Evolutionary conservation across 2,113 vertebrate species (phyloP).

Genomic region (Ivindomyrus marchei): DNA sequence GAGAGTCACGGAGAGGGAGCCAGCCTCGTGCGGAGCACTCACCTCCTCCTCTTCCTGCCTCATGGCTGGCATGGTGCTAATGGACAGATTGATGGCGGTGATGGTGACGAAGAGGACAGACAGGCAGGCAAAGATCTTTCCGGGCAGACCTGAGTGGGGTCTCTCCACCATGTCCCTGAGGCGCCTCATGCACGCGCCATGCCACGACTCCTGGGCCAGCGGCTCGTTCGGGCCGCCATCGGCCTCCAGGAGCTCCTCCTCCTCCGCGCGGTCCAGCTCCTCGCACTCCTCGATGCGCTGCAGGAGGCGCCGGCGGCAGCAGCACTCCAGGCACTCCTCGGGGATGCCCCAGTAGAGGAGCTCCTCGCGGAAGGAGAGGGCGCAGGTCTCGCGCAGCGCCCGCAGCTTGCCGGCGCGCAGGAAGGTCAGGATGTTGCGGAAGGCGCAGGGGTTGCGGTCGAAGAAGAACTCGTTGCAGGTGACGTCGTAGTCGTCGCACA

Average conservation of each 20-base stretch:
- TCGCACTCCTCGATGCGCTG: constrained; percentile 89
- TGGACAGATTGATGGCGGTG: constrained; percentile 91
- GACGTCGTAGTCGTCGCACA: constrained; percentile 94
- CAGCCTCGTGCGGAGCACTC: constrained; percentile 44
- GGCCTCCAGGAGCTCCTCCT: constrained; percentile 64
- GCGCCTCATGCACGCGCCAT: constrained; percentile 74
- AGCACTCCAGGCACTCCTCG: constrained; percentile 88
- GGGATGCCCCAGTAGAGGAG: constrained; percentile 95
- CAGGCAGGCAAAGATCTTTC: constrained; percentile 94
- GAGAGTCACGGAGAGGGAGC: neutral
- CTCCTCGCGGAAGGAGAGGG: constrained; percentile 91
- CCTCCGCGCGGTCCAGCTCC: constrained; percentile 75
- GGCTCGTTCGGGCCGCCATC: constrained; percentile 54
- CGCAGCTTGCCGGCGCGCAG: constrained; percentile 86
- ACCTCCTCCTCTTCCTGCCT: constrained; percentile 91
- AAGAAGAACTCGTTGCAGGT: constrained; percentile 95
- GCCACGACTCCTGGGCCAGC: constrained; percentile 54
- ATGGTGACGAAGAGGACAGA: constrained; percentile 95
- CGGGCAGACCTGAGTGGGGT: constrained; percentile 91
- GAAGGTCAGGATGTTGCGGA: constrained; percentile 90
- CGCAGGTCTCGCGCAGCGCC: constrained; percentile 85
- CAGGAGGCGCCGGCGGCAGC: constrained; percentile 83
- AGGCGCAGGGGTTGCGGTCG: constrained; percentile 89
- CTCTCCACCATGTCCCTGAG: constrained; percentile 96
- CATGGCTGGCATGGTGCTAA: constrained; percentile 95